Evolutionary conservation across 2,113 vertebrate genomes (phyloP), one percentile per base, ranked within the genome.

Genomic region (Chamaea fasciata): DNA sequence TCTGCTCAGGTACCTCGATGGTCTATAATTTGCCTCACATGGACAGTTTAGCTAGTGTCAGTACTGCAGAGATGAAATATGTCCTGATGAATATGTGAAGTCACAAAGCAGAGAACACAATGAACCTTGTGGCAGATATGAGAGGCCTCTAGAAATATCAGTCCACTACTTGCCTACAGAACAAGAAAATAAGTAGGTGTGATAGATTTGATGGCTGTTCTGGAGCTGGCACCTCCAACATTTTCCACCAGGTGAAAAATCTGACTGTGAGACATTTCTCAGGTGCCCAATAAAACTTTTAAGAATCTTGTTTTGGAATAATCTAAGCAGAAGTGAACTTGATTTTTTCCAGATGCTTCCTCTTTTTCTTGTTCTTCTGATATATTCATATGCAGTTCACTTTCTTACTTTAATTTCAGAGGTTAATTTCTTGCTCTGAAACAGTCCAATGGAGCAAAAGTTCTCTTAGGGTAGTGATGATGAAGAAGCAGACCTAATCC

Each of bases 231-330:
- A 95, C 74, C 62, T 94, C 47, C 87, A 94, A 17, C 57, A 94
- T 96, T 96, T 96, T 96, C 96, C 95, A 96, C 69, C 88, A 94
- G 95, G 92, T 97, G 92, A 95, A 96, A 97, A 96, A 92, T 37
- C 31, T 92, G 76, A 95, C 30, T 90, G 69, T 92, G 77, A 92
- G 83, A 83, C 41, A 84, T 95, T 96, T 93, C 93, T 97, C 95
- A 89, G 69, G 92, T 96, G 90, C 50, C 86, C 76, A 92, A 95
- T 97, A 96, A 96, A 96, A 93, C 18, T 31, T 92, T 64, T 89
- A 83, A 83, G 80, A 84, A 96, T 84, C 76, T 90, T 94, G 53
- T 92, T 97, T 96, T 93, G 79, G 88, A 96, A 90, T 65, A 96
- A 92, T 92, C 88, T 87, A 87, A 71, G 93, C 49, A 92, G 57